Base-by-base conservation (phyloP, 2,888 invertebrate genomes). In the Dastarcus helophoroides region DNA sequence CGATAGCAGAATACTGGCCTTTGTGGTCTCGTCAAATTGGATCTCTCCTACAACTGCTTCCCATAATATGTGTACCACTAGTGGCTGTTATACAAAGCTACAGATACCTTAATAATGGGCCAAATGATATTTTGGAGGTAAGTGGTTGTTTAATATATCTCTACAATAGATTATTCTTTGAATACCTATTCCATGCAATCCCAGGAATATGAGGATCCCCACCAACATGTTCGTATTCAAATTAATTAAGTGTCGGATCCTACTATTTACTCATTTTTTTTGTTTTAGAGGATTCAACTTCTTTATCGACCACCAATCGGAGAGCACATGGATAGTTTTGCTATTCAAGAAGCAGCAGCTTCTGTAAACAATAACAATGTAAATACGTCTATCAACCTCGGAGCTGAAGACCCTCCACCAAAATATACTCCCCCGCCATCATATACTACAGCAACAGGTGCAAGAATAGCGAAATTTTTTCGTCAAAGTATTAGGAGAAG, bases 351-450 rank as follows among this genome's bases (percentile, higher is more conserved):
- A 36, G 48, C 51, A 6, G 43, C 50, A 9, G 44, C 50, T 10
- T 43, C 53, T 8, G 39, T 52, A n/a, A 36, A 48, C 12, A 47
- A 41, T 35, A 51, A 44, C 35, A 37, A 38, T 24, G 39, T 35
- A 12, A 41, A 40, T 22, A 41, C 43, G 13, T 35, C 47, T 15
- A 37, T 44, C 14, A 31, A 48, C 5, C 59, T 58, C 27, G 43
- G 62, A 14, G 55, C 62, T 6, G 73, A 75, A 48, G 88, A 88
- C 64, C 85, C 86, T 2, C 89, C 89, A 3, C 90, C 90, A 28
- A 90, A 90, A 58, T 90, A 91, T 62, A 90, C 89, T 0, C 90
- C 91, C 1, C 91, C 91, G 2, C 90, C 90, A 0, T 86, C 86
- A 1, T 90, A 90, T 55, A 85, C 88, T 15, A 89, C 89, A 3